Conservation (phyloP, 2,888 invertebrate genomes). For the Tetanocera ferruginea region DNA sequence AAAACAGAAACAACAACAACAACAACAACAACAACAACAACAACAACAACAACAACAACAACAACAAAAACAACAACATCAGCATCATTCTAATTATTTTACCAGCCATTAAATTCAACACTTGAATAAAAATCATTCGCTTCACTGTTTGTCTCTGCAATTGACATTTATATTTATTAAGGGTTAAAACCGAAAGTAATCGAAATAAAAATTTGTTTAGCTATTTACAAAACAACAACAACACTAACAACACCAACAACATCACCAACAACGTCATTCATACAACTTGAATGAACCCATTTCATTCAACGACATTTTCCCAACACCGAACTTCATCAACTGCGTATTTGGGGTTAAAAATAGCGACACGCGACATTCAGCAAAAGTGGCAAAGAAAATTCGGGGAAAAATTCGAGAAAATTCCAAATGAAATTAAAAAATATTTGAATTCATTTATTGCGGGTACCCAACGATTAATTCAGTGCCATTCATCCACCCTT, state of each 20-base stretch:
- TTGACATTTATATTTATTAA: conserved; percentile 5
- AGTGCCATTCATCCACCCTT: too few species aligned
- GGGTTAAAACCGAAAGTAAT: conserved; percentile 7
- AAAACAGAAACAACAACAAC: too few species aligned
- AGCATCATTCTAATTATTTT: not conserved
- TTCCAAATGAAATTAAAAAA: conserved; percentile 6
- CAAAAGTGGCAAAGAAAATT: not conserved
- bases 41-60: too few species aligned
- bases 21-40: too few species aligned
- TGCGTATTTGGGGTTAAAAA: not conserved
- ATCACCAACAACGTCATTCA: not conserved
- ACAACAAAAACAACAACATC: too few species aligned
- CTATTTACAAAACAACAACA: not conserved
- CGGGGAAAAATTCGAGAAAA: not conserved
- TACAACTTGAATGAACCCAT: not conserved
- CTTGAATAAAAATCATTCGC: conserved; percentile 19
- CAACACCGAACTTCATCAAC: not conserved
- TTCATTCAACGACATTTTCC: not conserved
- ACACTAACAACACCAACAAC: not conserved
- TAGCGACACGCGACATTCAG: not conserved
- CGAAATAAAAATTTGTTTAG: conserved; percentile 1
- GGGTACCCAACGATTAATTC: too few species aligned
- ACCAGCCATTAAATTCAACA: conserved; percentile 6
- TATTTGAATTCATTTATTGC: not conserved
- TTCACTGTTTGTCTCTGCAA: not conserved